Conservation (phyloP, 23 tunicate genomes). For the Halocynthia aurantium region DNA sequence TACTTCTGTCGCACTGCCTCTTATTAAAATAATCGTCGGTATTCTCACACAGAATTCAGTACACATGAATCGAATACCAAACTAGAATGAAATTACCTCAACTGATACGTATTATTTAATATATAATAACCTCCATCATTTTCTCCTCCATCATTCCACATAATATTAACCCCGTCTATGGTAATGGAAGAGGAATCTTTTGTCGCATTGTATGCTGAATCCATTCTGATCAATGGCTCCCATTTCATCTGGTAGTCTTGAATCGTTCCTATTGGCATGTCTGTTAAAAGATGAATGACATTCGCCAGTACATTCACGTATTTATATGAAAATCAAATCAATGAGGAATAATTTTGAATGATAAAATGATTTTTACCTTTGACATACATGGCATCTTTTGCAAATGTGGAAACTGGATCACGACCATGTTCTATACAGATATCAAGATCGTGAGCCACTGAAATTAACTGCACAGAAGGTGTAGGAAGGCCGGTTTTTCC, state of each 20-base stretch:
- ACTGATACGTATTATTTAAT: too few species aligned
- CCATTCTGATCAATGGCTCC: conserved; percentile 50
- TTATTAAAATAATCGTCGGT: too few species aligned
- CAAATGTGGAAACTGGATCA: conserved; percentile 43
- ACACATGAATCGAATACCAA: too few species aligned
- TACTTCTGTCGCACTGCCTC: too few species aligned
- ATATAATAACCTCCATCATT: neutral
- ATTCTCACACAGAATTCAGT: too few species aligned
- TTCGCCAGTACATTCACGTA: neutral
- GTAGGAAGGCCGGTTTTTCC: conserved; percentile 8
- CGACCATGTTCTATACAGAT: conserved; percentile 39
- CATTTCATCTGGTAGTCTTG: conserved; percentile 34
- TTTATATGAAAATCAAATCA: neutral
- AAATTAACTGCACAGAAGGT: conserved; percentile 43
- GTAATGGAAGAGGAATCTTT: conserved; percentile 25
- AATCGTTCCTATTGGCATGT: neutral
- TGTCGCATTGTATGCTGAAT: conserved; percentile 43
- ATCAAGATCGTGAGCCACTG: conserved; percentile 35
- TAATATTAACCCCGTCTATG: conserved; percentile 22
- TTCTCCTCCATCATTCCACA: neutral
- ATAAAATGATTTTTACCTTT: conserved; percentile 8
- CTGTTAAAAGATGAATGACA: conserved; percentile 6
- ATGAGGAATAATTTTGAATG: neutral
- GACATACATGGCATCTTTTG: conserved; percentile 32
- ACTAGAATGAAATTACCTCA: too few species aligned